Conservation (phyloP, 30 jellyfish, hydroid and myxozoan genomes). For the Hydractinia symbiolongicarpus region DNA sequence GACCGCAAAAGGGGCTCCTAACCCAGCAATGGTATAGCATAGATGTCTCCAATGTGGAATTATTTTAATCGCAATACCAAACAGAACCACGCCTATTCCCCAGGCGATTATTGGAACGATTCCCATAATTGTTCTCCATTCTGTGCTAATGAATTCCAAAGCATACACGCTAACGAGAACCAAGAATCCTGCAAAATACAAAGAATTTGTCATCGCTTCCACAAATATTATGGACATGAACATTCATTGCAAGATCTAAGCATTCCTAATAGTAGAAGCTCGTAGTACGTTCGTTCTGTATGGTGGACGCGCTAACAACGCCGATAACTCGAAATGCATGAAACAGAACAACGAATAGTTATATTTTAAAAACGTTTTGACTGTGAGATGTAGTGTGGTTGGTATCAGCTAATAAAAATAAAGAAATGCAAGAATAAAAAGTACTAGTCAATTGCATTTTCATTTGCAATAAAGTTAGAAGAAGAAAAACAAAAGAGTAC, state of each 20-base stretch:
- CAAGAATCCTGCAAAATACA: conserved; percentile 24
- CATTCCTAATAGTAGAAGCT: too few species aligned
- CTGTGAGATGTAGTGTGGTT: too few species aligned
- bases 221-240: not conserved
- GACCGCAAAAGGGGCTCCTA: not conserved
- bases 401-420: too few species aligned
- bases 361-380: too few species aligned
- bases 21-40: conserved; percentile 1
- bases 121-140: conserved; percentile 31
- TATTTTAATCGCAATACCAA: not conserved
- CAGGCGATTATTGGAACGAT: conserved; percentile 28
- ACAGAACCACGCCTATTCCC: conserved; percentile 33
- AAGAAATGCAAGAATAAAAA: too few species aligned
- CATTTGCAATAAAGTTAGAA: too few species aligned
- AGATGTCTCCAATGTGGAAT: conserved; percentile 14
- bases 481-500: too few species aligned
- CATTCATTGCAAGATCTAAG: not conserved
- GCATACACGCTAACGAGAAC: conserved; percentile 2
- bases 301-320: too few species aligned
- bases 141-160: conserved; percentile 38
- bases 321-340: too few species aligned
- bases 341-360: too few species aligned
- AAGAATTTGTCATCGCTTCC: not conserved
- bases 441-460: too few species aligned
- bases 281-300: too few species aligned